Evolutionary conservation across 2,888 invertebrate genomes (phyloP).

Genomic region (Chrysolina oricalcia): DNA sequence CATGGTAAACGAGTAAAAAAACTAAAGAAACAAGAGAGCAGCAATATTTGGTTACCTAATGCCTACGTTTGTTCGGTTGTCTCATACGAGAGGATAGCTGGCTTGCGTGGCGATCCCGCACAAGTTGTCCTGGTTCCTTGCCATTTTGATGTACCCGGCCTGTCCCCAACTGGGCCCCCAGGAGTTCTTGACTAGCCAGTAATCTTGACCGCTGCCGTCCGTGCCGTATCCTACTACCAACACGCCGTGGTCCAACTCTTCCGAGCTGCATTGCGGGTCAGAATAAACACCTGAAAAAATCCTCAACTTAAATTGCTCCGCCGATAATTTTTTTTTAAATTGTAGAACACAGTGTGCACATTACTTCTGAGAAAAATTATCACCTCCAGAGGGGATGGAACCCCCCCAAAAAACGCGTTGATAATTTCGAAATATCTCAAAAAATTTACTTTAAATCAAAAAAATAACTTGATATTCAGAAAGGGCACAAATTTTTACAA

Average conservation of each 20-base stretch:
- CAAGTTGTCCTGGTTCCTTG: constrained; percentile 86
- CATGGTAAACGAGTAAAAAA: neutral
- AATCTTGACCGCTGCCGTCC: constrained; percentile 82
- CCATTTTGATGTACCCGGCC: constrained; percentile 90
- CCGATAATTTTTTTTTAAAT: no score
- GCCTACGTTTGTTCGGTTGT: no score
- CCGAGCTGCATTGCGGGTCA: constrained; percentile 83
- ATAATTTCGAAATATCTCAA: no score
- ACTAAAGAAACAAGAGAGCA: neutral
- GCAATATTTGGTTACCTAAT: neutral
- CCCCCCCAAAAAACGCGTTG: no score
- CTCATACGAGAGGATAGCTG: constrained; percentile 90
- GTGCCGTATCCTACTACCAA: constrained; percentile 89
- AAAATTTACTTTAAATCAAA: no score
- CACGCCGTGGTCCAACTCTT: constrained; percentile 88
- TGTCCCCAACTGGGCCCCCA: constrained; percentile 89
- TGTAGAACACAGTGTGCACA: no score
- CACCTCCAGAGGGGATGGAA: no score
- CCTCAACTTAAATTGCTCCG: no score
- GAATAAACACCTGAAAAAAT: constrained; percentile 70
- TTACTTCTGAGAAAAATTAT: no score
- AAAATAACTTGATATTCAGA: no score
- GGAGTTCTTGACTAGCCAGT: constrained; percentile 92
- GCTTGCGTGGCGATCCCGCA: constrained; percentile 90
- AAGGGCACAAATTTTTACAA: no score